These are phyloP conservation scores for Panopea generosa DNA, from an alignment of 2,888 invertebrate genomes.

Conservation along the genomic window DNA sequence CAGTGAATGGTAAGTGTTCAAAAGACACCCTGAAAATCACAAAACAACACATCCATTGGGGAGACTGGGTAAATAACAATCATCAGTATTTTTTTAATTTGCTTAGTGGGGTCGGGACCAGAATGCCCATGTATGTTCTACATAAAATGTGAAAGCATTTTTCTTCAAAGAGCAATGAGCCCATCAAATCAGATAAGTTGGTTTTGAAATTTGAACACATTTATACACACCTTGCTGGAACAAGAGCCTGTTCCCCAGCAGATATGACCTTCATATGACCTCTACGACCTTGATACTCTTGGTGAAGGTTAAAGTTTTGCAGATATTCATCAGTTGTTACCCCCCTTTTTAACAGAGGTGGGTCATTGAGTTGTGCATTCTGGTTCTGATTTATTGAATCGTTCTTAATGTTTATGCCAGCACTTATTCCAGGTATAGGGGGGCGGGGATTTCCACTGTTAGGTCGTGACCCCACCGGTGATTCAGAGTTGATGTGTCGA, in stretches of 20 bases:
- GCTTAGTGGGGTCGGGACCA: too few relatives aligned
- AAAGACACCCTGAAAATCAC: too few relatives aligned
- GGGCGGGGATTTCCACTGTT: slow-evolving; percentile 35
- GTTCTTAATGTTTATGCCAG: not conserved
- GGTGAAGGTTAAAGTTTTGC: slow-evolving; percentile 72
- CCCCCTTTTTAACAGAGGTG: slow-evolving; percentile 65
- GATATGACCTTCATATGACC: slow-evolving; percentile 66
- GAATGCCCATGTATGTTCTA: too few relatives aligned
- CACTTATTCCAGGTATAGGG: slow-evolving; percentile 12
- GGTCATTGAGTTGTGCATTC: slow-evolving; percentile 45
- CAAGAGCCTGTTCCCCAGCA: not conserved
- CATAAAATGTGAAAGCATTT: too few relatives aligned
- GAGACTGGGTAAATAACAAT: too few relatives aligned
- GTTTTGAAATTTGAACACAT: too few relatives aligned
- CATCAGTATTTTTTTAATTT: too few relatives aligned
- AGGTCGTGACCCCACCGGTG: slow-evolving; percentile 56
- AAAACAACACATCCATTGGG: too few relatives aligned
- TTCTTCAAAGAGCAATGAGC: too few relatives aligned
- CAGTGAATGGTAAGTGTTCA: too few relatives aligned
- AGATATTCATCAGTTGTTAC: slow-evolving; percentile 53
- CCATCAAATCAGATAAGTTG: too few relatives aligned
- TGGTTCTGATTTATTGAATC: slow-evolving; percentile 45
- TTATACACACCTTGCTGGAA: too few relatives aligned
- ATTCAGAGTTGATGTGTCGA: slow-evolving; percentile 44
- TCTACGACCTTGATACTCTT: slow-evolving; percentile 72